Evolutionary conservation across 2,113 vertebrate genomes (phyloP).

Genomic region (Passer domesticus): DNA sequence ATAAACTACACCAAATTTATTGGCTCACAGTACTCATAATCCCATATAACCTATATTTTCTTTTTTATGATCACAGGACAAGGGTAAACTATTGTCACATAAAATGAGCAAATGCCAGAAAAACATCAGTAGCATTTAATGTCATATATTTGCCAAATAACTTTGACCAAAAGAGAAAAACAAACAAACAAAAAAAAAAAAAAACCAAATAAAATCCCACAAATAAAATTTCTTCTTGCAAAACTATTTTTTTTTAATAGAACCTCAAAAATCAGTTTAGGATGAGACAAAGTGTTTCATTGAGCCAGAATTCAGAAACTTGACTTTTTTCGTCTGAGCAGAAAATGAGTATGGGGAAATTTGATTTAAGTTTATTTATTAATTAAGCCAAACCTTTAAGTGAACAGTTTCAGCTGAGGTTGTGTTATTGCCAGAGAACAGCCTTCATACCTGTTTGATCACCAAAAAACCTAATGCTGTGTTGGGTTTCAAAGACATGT

Average conservation of each 20-base stretch:
- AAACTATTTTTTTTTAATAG: not conserved
- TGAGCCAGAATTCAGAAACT: not conserved
- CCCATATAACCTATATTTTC: not conserved
- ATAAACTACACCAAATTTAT: not conserved
- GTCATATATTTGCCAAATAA: not conserved
- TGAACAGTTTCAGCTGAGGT: not conserved
- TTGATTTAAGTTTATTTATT: not conserved
- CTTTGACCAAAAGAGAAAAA: not conserved
- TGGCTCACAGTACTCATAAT: not conserved
- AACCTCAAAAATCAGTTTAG: not conserved
- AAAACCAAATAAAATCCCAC: accelerated
- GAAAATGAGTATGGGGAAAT: not conserved
- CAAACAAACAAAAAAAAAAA: not conserved
- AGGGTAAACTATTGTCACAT: not conserved
- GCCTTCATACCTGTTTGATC: not conserved
- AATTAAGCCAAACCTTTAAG: not conserved
- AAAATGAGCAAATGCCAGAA: not conserved
- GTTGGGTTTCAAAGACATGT: not conserved
- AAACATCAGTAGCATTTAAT: not conserved
- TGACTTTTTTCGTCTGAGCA: not conserved
- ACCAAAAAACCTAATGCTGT: not conserved
- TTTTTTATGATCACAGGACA: not conserved
- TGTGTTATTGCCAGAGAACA: not conserved
- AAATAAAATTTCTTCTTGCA: not conserved
- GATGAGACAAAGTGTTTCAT: not conserved